Base-by-base conservation (phyloP, 2,797 vertebrate species). In the Gymnocypris eckloni region DNA sequence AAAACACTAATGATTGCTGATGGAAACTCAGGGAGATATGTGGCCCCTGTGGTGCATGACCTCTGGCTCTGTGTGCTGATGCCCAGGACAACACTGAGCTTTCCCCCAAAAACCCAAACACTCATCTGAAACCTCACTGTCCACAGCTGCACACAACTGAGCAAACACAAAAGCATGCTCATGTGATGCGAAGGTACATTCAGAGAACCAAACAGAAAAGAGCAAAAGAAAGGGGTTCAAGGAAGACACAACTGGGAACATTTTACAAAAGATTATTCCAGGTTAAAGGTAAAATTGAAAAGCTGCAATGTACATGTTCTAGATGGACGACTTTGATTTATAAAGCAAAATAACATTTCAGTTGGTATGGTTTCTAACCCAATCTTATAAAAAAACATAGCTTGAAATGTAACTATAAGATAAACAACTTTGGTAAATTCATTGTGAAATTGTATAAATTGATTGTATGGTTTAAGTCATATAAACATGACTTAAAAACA, bases 51-150 rank as follows among this genome's bases (percentile, higher is more conserved):
- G 87, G 73, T 48, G 78, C 79, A 76, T 4, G 45, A 88, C 85
- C 85, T 85, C 83, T 81, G 59, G 33, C 86, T 86, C 77, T 78
- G 87, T 75, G 84, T 77, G 83, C 85, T 67, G 79, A 66, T 76
- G 56, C 84, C 81, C 64, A 83, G 85, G 83, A 69, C 76, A 86
- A 59, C 33, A 41, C 81, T 83, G 48, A 59, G 64, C 50, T 81
- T 77, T 85, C 67, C 61, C 64, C 76, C 41, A 79, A 80, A 81
- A 77, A 87, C 54, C 67, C 54, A 89, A 87, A 66, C 72, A 81
- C 69, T 61, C 50, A 61, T 82, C 43, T 79, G 45, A 82, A 89
- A 88, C 71, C 75, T 84, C 48, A 84, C 70, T 25, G 71, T 79
- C 82, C 75, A 56, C 84, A 85, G 85, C 81, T 87, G 84, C 79